Base-by-base conservation (phyloP, 2,797 vertebrate genomes). In the Hydrocynus forskahlii region DNA sequence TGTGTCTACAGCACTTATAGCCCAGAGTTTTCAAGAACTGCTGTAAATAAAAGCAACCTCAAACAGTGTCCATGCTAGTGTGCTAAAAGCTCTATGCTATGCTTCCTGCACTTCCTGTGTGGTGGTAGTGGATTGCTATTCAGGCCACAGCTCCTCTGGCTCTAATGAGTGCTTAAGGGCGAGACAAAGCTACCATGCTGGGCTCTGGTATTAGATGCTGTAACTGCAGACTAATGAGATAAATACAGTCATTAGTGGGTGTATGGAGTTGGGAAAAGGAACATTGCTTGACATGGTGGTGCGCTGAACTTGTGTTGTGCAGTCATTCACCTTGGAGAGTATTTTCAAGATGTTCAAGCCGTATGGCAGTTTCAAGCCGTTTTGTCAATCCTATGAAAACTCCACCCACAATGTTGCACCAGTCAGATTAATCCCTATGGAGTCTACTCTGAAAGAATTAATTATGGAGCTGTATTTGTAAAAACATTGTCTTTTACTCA, bases 161-260 rank as follows among this genome's bases (percentile, higher is more conserved):
- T 79, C 88, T 91, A 88, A 91, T 88, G 87, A 88, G 90, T 75
- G 75, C 75, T 78, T 81, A 75, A 70, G 79, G 71, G 78, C 68
- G 69, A 76, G 78, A 80, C 67, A 77, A 69, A 78, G 78, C 74
- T 80, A 74, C 75, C 81, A 80, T 69, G 84, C 84, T 81, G 78
- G 84, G 71, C 80, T 75, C 81, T 63, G 59, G 69, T 81, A 72
- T 81, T 75, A 81, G 78, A 83, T 52, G 57, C 70, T 57, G 52
- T 83, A 77, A 77, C 81, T 88, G 73, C 48, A 86, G 76, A 86
- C 90, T 94, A 92, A 93, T 93, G 89, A 93, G 91, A 92, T 92
- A 92, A 92, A 94, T 89, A 91, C 91, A 91, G 89, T 91, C 91
- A 89, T 91, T 90, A 93, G 90, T 86, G 19, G 84, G 88, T 82